Evolutionary conservation across 2,888 invertebrate species (phyloP).

Genomic region (Dendrolimus houi): DNA sequence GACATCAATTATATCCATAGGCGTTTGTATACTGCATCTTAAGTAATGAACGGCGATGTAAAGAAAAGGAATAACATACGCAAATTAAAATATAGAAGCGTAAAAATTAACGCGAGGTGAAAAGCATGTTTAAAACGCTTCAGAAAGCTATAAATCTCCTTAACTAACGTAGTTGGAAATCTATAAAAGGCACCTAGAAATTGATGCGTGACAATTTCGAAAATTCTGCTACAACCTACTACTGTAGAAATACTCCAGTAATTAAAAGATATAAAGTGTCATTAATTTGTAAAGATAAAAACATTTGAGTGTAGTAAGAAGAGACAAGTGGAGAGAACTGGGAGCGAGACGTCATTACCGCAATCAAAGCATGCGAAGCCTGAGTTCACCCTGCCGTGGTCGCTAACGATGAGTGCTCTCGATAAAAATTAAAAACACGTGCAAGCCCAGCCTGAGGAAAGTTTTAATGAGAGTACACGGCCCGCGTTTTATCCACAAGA

Average conservation of each 20-base stretch:
- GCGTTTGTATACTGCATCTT: too few relatives aligned
- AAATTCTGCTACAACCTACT: too few relatives aligned
- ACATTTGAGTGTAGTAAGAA: conserved; percentile 62
- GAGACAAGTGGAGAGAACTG: conserved; percentile 41
- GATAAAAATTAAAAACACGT: conserved; percentile 77
- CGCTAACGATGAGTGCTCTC: conserved; percentile 72
- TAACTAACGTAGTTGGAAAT: not conserved
- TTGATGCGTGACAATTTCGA: too few relatives aligned
- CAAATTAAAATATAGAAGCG: too few relatives aligned
- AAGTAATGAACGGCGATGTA: too few relatives aligned
- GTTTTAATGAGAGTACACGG: conserved; percentile 73
- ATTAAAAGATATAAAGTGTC: conserved; percentile 14
- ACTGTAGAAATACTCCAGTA: not conserved
- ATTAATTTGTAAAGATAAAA: conserved; percentile 61
- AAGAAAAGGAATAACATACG: too few relatives aligned
- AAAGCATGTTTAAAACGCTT: too few relatives aligned
- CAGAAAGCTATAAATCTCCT: not conserved
- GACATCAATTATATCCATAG: too few relatives aligned
- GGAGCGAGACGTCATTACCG: conserved; percentile 69
- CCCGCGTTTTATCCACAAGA: conserved; percentile 30
- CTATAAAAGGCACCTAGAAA: too few relatives aligned
- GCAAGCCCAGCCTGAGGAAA: conserved; percentile 73
- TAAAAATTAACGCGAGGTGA: too few relatives aligned
- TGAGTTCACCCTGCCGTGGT: conserved; percentile 34
- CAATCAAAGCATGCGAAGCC: conserved; percentile 69